A percentile compares a stretch with the other conserved stretches of the same genome.
phyloP scores from a whole-genome alignment of 2,113 vertebrate species.

The Colistium nudipinnis region DNA sequence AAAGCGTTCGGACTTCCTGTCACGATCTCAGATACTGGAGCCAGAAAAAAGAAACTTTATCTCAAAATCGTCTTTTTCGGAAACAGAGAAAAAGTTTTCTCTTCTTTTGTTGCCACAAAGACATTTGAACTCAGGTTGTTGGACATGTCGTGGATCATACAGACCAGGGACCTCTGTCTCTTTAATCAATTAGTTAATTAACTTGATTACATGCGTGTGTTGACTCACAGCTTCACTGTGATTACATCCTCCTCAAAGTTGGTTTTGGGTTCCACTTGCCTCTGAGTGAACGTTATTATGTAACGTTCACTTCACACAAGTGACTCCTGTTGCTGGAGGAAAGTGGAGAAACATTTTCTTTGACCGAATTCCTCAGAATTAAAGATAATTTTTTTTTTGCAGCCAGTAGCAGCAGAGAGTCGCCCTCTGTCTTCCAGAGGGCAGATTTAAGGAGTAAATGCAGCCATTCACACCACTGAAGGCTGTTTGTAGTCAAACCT shows the following conservation, averaged over 20 bases:
- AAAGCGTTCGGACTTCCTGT: conserved; percentile 66
- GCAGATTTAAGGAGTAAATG: conserved; percentile 27
- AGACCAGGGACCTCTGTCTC: not conserved
- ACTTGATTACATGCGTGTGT: not conserved
- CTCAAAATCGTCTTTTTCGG: too few species aligned
- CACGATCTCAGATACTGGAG: conserved; percentile 38
- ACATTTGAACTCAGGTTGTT: too few species aligned
- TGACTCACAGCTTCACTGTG: not conserved
- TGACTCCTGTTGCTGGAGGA: not conserved
- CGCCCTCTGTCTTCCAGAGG: not conserved
- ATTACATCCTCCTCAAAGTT: not conserved
- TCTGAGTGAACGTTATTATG: not conserved
- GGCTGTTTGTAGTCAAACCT: conserved; percentile 9
- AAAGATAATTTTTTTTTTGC: too few species aligned
- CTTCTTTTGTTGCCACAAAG: too few species aligned
- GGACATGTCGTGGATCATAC: not conserved
- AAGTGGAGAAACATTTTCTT: conserved; percentile 2
- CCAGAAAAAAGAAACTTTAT: not conserved
- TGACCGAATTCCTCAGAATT: not conserved
- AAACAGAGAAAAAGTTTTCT: conserved; percentile 1
- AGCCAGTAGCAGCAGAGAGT: not conserved
- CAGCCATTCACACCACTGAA: not conserved
- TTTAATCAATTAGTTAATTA: not conserved
- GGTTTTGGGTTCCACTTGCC: not conserved
- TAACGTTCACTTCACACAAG: not conserved